These are phyloP conservation scores for Diadegma fenestrale DNA, from an alignment of 2,888 invertebrate species.

Conservation along the genomic window DNA sequence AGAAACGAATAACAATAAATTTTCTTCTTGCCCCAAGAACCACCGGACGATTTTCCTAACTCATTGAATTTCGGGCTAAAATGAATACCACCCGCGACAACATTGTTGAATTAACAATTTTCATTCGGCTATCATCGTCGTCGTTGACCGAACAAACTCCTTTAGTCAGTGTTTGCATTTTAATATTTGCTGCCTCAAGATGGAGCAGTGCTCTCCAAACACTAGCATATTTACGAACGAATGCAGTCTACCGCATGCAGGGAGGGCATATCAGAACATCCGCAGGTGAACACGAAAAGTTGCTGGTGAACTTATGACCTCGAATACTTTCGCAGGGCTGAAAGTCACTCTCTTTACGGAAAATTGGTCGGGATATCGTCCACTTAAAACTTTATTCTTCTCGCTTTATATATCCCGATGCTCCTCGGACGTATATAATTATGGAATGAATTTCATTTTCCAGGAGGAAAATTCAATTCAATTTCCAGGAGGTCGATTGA, in stretches of 20 bases:
- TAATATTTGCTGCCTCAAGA: not conserved
- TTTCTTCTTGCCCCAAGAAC: not conserved
- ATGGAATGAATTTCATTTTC: not conserved
- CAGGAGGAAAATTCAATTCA: not conserved
- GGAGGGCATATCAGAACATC: slow-evolving; percentile 32
- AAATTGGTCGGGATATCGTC: slow-evolving; percentile 44
- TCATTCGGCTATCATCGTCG: not conserved
- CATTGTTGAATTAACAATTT: not conserved
- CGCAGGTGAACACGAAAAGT: slow-evolving; percentile 36
- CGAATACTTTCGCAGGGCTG: slow-evolving; percentile 18
- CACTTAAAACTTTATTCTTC: slow-evolving; percentile 12
- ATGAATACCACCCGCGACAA: not conserved
- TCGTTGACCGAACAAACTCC: not conserved
- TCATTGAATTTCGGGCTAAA: not conserved
- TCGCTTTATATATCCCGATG: not conserved
- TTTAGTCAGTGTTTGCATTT: not conserved
- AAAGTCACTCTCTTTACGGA: slow-evolving; percentile 20
- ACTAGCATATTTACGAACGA: slow-evolving; percentile 12
- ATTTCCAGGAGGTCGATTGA: not conserved
- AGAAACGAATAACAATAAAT: too few relatives aligned
- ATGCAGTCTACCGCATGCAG: slow-evolving; percentile 21
- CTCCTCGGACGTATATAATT: not conserved
- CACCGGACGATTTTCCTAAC: not conserved
- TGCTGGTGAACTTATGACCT: slow-evolving; percentile 68
- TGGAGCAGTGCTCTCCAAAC: not conserved